phyloP scores from a whole-genome alignment of 1,140 invertebrate genomes.

The Polypedilum pembai region DNA sequence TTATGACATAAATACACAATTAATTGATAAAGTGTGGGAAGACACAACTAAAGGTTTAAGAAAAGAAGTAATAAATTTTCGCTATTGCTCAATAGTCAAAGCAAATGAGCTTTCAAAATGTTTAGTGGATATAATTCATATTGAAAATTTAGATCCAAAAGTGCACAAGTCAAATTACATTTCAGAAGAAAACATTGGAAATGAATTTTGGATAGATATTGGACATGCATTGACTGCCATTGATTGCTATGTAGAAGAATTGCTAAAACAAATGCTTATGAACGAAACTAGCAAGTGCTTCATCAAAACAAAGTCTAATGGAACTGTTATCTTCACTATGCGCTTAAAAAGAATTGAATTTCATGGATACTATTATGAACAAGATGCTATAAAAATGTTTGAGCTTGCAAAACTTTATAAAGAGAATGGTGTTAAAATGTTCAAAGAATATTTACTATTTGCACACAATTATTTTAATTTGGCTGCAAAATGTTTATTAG shows the following conservation, averaged over 20 bases:
- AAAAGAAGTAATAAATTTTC: slow-evolving; percentile 11
- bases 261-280: slow-evolving; percentile 39
- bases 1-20: slow-evolving; percentile 1
- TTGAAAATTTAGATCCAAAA: not conserved
- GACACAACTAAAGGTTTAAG: not conserved
- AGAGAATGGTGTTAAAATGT: slow-evolving; percentile 40
- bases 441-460: slow-evolving; percentile 40
- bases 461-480: slow-evolving; percentile 40
- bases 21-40: slow-evolving; percentile 20
- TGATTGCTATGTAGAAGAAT: slow-evolving; percentile 39
- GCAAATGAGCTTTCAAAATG: slow-evolving; percentile 10
- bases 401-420: slow-evolving; percentile 36
- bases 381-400: slow-evolving; percentile 35
- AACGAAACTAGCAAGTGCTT: slow-evolving; percentile 38
- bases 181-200: not conserved
- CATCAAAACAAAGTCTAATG: slow-evolving; percentile 36
- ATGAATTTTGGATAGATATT: slow-evolving; percentile 34
- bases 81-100: not conserved
- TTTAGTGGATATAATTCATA: not conserved
- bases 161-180: not conserved
- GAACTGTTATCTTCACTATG: slow-evolving; percentile 35
- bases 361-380: slow-evolving; percentile 35
- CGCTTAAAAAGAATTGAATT: slow-evolving; percentile 35
- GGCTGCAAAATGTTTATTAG: slow-evolving; percentile 40
- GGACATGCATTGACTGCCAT: slow-evolving; percentile 37